Conservation (phyloP, 2,888 invertebrate genomes). For the Diarsia rubi region DNA sequence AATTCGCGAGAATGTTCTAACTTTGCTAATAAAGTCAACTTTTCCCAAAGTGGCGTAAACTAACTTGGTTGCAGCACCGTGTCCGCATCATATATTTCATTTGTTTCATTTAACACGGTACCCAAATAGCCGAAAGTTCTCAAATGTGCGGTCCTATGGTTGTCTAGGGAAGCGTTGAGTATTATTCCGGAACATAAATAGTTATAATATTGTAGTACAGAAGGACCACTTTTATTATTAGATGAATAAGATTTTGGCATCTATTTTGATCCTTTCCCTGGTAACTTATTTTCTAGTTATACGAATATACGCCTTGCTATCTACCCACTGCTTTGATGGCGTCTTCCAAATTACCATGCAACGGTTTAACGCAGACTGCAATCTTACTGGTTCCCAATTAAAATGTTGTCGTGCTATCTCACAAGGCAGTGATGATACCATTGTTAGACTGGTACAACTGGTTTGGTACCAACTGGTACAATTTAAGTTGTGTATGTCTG, state of each 20-base stretch:
- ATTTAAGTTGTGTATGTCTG: not conserved
- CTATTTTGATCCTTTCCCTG: not conserved
- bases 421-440: not conserved
- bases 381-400: slow-evolving; percentile 17
- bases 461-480: no score
- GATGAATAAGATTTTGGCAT: not conserved
- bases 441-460: not conserved
- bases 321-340: not conserved
- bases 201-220: slow-evolving; percentile 14
- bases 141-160: slow-evolving; percentile 37
- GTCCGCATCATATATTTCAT: slow-evolving; percentile 47
- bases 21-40: slow-evolving; percentile 49
- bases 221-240: slow-evolving; percentile 33
- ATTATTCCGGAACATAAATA: slow-evolving; percentile 34
- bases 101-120: slow-evolving; percentile 48
- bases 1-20: slow-evolving; percentile 28
- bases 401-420: not conserved
- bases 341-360: slow-evolving; percentile 4
- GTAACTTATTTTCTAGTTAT: not conserved
- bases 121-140: slow-evolving; percentile 44
- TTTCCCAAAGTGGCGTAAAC: slow-evolving; percentile 39
- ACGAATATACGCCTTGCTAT: not conserved
- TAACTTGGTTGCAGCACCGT: slow-evolving; percentile 34
- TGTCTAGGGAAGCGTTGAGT: slow-evolving; percentile 49
- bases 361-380: not conserved